Evolutionary conservation across 92 coral and sea anemone species (phyloP).

Genomic region (Zoanthus sociatus): DNA sequence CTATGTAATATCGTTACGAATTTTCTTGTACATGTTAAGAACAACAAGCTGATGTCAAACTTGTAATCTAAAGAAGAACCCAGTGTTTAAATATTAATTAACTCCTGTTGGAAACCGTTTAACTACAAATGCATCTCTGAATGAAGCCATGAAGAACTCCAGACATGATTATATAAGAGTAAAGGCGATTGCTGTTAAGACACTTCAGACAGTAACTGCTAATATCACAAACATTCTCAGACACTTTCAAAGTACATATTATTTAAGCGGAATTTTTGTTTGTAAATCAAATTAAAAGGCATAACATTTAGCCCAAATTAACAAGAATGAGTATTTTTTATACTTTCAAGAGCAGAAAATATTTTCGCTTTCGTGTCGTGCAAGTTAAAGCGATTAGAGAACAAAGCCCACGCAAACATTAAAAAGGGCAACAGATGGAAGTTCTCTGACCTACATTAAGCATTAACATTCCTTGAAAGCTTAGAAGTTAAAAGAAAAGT

Average conservation of each 20-base stretch:
- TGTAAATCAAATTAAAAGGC: slow-evolving; percentile 9
- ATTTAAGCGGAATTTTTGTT: background rate
- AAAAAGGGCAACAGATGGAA: slow-evolving; percentile 20
- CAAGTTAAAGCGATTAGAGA: slow-evolving; percentile 7
- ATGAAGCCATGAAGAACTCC: background rate
- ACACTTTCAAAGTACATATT: background rate
- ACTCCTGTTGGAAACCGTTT: background rate
- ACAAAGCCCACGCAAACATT: slow-evolving; percentile 9
- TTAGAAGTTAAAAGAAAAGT: slow-evolving; percentile 35
- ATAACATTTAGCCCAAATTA: slow-evolving; percentile 6
- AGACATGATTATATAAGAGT: background rate
- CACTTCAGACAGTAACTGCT: slow-evolving; percentile 26
- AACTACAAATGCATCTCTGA: background rate
- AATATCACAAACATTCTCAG: slow-evolving; percentile 25
- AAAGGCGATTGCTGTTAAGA: background rate
- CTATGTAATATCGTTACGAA: background rate
- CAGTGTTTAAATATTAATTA: background rate
- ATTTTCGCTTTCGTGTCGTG: slow-evolving; percentile 37
- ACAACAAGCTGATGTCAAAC: background rate
- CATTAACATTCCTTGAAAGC: slow-evolving; percentile 52
- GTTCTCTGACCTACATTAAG: slow-evolving; percentile 16
- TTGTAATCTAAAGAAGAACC: background rate
- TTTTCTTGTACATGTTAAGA: background rate
- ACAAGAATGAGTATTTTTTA: background rate
- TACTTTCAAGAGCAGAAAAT: background rate